Conservation (phyloP, 2,888 invertebrate genomes). For the Meliscaeva auricollis region DNA sequence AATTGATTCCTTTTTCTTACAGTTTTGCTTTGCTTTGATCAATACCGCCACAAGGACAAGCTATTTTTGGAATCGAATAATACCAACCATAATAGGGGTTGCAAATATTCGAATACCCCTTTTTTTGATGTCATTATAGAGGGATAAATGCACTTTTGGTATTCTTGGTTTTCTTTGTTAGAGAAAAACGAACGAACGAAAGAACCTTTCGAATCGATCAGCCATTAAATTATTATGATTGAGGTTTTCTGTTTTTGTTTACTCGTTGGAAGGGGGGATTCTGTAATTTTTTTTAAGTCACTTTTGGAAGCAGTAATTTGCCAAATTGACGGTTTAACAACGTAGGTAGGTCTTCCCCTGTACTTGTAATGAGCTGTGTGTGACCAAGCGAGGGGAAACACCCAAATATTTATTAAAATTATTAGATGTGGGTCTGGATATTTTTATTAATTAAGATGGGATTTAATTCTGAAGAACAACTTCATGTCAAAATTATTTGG, state of each 20-base stretch:
- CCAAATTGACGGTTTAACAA: slow-evolving; percentile 69
- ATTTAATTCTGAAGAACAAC: slow-evolving; percentile 50
- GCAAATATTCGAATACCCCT: slow-evolving; percentile 28
- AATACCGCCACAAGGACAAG: slow-evolving; percentile 40
- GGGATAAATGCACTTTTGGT: slow-evolving; percentile 66
- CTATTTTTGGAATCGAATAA: slow-evolving; percentile 14
- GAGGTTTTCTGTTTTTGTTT: slow-evolving; percentile 46
- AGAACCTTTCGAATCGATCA: slow-evolving; percentile 54
- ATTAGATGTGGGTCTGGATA: slow-evolving; percentile 21
- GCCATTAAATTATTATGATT: slow-evolving; percentile 73
- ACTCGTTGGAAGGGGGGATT: slow-evolving; percentile 21
- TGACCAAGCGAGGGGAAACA: slow-evolving; percentile 26
- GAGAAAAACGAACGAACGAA: slow-evolving; percentile 13
- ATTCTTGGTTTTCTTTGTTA: slow-evolving; percentile 30
- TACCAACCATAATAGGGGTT: slow-evolving; percentile 45
- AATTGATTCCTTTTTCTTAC: slow-evolving; percentile 65
- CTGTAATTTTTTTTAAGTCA: slow-evolving; percentile 46
- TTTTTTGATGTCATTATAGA: neutral
- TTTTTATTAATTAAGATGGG: slow-evolving; percentile 27
- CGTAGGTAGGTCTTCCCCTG: neutral
- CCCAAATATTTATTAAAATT: slow-evolving; percentile 31
- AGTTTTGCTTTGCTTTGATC: slow-evolving; percentile 50
- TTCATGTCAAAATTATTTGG: slow-evolving; percentile 61
- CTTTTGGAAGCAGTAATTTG: slow-evolving; percentile 67
- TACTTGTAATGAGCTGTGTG: slow-evolving; percentile 61